phyloP scores from a whole-genome alignment of 2,113 vertebrate species.

The Sceloporus tristichus region DNA sequence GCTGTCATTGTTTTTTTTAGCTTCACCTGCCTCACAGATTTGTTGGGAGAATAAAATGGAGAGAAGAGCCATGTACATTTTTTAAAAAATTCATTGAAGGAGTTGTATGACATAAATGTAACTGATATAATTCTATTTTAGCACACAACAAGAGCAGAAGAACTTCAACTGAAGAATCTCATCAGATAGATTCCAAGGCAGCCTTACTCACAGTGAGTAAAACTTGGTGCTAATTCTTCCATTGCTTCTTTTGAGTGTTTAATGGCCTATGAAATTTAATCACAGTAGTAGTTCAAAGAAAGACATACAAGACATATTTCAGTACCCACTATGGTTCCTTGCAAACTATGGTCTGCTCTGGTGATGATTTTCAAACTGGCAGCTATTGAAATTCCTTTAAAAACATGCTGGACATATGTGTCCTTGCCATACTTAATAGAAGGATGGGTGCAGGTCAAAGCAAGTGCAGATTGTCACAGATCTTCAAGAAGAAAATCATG shows the following conservation, averaged over 20 bases:
- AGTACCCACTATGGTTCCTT: neutral
- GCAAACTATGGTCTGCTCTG: neutral
- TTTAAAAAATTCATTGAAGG: no score
- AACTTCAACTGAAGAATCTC: conserved; percentile 84
- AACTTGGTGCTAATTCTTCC: neutral
- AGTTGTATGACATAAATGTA: no score
- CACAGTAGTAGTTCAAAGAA: neutral
- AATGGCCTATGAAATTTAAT: neutral
- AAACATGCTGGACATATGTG: neutral
- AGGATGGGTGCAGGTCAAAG: neutral
- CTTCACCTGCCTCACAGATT: no score
- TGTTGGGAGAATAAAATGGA: no score
- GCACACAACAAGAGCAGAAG: conserved; percentile 81
- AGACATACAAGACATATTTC: neutral
- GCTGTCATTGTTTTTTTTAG: no score
- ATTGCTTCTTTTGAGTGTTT: neutral
- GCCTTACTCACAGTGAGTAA: conserved; percentile 85
- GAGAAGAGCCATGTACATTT: no score
- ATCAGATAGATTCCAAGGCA: conserved; percentile 86
- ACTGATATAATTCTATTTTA: conserved; percentile 55
- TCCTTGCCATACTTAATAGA: neutral
- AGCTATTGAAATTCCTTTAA: neutral
- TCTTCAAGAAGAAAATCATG: neutral
- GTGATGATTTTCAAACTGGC: neutral
- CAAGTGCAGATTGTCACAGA: neutral